Percentiles rank a stretch among this genome's conserved stretches.
These are phyloP conservation scores for Orthosia incerta DNA, from an alignment of 2,888 invertebrate genomes.

Conservation along the genomic window DNA sequence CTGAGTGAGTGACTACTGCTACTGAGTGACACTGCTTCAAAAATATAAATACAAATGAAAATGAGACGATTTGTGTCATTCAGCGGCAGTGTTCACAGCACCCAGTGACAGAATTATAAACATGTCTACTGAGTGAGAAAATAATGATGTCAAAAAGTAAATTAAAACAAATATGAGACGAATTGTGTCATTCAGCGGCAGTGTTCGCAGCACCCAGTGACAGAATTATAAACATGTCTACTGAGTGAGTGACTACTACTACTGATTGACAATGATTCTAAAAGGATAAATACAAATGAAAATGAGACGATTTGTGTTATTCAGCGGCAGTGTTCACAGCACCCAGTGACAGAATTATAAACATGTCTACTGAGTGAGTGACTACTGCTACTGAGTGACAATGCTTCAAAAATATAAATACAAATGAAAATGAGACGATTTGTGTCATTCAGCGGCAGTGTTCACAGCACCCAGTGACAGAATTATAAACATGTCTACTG, in stretches of 20 bases:
- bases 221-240: constrained; percentile 38
- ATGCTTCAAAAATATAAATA: neutral
- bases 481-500: constrained; percentile 64
- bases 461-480: too few species aligned
- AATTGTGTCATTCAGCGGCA: neutral
- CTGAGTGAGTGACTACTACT: constrained; percentile 40
- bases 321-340: constrained; percentile 55
- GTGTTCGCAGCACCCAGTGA: constrained; percentile 48
- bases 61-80: constrained; percentile 1
- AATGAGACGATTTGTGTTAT: neutral
- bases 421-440: too few species aligned
- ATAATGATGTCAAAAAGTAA: too few species aligned
- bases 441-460: too few species aligned
- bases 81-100: constrained; percentile 17
- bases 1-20: too few species aligned
- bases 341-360: constrained; percentile 68
- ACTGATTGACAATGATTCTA: neutral
- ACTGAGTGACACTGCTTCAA: too few species aligned
- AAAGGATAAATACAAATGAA: neutral
- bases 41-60: too few species aligned
- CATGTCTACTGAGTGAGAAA: constrained; percentile 47
- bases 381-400: too few species aligned
- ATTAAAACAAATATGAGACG: too few species aligned
- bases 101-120: constrained; percentile 56
- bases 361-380: too few species aligned